Percentiles rank a stretch among this genome's conserved stretches.
Evolutionary conservation across 2,797 vertebrate genomes (phyloP).

Genomic region (Acridotheres tristis): DNA sequence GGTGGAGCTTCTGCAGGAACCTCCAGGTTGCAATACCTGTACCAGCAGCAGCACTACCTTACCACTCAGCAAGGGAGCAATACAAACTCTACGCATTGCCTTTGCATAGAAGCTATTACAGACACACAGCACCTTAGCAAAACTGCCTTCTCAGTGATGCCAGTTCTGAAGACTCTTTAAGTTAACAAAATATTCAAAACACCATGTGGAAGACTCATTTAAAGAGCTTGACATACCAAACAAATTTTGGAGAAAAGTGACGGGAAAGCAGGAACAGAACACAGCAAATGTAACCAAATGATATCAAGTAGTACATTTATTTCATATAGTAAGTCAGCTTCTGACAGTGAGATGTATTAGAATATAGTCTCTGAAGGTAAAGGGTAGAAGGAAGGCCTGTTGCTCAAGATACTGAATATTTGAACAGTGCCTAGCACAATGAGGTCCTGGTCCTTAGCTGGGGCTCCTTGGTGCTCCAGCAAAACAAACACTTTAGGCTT

Average conservation of each 20-base stretch:
- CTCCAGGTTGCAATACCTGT: background rate
- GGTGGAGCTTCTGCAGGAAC: conserved; percentile 60
- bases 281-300: conserved; percentile 36
- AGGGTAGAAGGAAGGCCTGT: conserved; percentile 37
- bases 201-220: background rate
- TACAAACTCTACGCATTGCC: background rate
- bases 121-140: background rate
- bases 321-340: conserved; percentile 54
- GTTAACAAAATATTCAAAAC: background rate
- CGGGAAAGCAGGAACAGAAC: conserved; percentile 4
- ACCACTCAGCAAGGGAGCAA: background rate
- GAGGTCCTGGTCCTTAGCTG: conserved; percentile 47
- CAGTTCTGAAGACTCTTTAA: background rate
- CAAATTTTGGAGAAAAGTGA: background rate
- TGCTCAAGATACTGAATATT: conserved; percentile 10
- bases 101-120: background rate
- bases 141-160: background rate
- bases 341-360: conserved; percentile 64
- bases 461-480: conserved; percentile 23
- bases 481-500: conserved; percentile 29
- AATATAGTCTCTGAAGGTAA: conserved; percentile 59
- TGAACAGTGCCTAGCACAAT: conserved; percentile 36
- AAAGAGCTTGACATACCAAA: background rate
- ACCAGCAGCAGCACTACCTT: background rate
- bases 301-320: conserved; percentile 65